Percentiles rank a stretch among this genome's conserved stretches.
phyloP scores from a whole-genome alignment of 2,888 invertebrate species.

The Blomia tropicalis region DNA sequence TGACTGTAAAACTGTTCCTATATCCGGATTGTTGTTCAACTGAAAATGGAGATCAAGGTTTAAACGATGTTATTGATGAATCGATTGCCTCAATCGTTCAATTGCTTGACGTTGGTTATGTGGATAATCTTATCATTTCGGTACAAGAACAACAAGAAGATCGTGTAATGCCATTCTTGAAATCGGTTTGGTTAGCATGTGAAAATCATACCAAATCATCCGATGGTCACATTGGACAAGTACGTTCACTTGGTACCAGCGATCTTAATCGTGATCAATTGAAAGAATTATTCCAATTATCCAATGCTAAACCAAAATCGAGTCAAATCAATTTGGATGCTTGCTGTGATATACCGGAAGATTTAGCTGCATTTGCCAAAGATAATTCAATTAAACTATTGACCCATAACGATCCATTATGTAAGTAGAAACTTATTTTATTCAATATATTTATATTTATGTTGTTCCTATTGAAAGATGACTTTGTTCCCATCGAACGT shows the following conservation, averaged over 20 bases:
- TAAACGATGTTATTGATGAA: conserved; percentile 45
- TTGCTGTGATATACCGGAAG: conserved; percentile 73
- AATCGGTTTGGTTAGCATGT: conserved; percentile 57
- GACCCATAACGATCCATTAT: conserved; percentile 83
- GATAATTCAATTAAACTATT: conserved; percentile 77
- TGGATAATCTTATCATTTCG: conserved; percentile 67
- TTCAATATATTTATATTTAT: not conserved
- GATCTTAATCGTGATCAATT: conserved; percentile 72
- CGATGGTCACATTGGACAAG: conserved; percentile 46
- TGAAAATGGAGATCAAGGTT: not conserved
- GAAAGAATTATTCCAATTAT: conserved; percentile 54
- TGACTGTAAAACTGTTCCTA: conserved; percentile 59
- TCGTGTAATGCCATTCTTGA: conserved; percentile 45
- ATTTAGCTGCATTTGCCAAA: conserved; percentile 71
- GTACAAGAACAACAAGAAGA: conserved; percentile 39
- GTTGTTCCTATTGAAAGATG: not conserved
- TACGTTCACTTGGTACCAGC: conserved; percentile 63
- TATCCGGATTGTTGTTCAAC: conserved; percentile 49
- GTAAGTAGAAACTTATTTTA: conserved; percentile 40
- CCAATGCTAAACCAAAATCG: conserved; percentile 60
- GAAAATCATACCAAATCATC: conserved; percentile 49
- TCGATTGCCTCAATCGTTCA: conserved; percentile 52
- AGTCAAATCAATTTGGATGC: conserved; percentile 81
- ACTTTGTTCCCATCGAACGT: conserved; percentile 17
- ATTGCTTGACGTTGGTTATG: conserved; percentile 51